Percentiles rank a stretch among this genome's conserved stretches.
Evolutionary conservation across 1,140 invertebrate species (phyloP).

Genomic region (Brachionus paranguensis): DNA sequence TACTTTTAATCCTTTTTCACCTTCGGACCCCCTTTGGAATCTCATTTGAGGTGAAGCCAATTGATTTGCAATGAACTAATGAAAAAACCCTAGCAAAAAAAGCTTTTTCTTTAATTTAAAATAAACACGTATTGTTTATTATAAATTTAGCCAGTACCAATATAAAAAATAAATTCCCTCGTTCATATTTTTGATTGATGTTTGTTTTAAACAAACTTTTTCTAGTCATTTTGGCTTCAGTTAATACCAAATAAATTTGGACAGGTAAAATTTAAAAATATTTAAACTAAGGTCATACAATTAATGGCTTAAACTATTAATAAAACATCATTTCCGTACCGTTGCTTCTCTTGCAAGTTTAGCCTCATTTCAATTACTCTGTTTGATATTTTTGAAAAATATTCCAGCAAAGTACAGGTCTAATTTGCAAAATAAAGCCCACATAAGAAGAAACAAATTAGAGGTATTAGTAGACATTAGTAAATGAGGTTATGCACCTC

Average conservation of each 20-base stretch:
- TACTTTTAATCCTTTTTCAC: neutral
- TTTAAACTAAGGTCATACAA: neutral
- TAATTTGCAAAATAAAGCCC: neutral
- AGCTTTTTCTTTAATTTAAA: neutral
- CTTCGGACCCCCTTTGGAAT: neutral
- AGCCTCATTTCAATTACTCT: neutral
- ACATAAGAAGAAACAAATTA: neutral
- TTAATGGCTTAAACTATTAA: neutral
- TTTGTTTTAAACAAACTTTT: neutral
- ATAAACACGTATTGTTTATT: neutral
- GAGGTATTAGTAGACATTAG: neutral
- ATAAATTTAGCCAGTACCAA: neutral
- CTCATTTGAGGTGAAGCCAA: neutral
- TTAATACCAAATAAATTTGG: neutral
- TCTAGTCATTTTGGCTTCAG: neutral
- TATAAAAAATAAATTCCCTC: neutral
- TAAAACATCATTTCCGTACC: neutral
- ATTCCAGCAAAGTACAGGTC: neutral
- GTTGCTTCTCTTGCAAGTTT: neutral
- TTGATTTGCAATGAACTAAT: neutral
- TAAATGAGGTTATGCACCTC: neutral
- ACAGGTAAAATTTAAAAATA: neutral
- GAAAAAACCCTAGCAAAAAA: neutral
- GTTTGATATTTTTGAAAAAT: neutral
- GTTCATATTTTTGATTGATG: neutral